These are phyloP conservation scores for Hylia prasina DNA, from an alignment of 2,113 vertebrate genomes.

Conservation along the genomic window DNA sequence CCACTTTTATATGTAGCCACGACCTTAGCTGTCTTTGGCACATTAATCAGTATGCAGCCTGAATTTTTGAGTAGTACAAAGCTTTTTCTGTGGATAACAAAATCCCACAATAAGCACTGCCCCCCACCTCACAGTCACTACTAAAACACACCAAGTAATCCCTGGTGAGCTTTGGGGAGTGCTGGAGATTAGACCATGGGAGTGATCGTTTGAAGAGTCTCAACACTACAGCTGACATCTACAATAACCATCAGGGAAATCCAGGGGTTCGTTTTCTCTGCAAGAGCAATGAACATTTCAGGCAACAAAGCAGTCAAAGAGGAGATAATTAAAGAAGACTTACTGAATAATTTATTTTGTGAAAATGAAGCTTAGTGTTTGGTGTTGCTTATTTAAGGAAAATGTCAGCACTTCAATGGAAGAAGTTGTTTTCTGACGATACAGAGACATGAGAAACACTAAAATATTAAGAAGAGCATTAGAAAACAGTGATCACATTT, in stretches of 20 bases:
- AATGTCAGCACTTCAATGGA: not conserved
- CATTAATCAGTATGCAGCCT: not conserved
- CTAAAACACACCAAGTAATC: not conserved
- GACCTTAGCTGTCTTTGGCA: conserved; percentile 18
- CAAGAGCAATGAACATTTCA: not conserved
- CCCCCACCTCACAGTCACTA: not conserved
- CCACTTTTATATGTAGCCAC: not conserved
- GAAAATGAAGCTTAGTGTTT: not conserved
- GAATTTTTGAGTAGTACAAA: not conserved
- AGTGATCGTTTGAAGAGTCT: conserved; percentile 1
- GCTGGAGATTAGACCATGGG: not conserved
- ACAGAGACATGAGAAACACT: not conserved
- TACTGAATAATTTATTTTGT: conserved; percentile 35
- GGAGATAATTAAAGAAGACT: conserved; percentile 22
- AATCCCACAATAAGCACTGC: not conserved
- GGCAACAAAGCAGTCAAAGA: conserved; percentile 16
- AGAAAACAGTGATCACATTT: not conserved
- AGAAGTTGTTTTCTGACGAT: not conserved
- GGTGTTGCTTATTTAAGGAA: not conserved
- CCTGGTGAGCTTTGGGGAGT: not conserved
- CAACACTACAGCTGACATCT: not conserved
- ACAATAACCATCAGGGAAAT: conserved; percentile 4
- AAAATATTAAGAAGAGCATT: not conserved
- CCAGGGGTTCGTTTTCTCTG: not conserved
- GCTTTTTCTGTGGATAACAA: not conserved